Evolutionary conservation across 2,888 invertebrate genomes (phyloP).

Genomic region (Syrphus vitripennis): DNA sequence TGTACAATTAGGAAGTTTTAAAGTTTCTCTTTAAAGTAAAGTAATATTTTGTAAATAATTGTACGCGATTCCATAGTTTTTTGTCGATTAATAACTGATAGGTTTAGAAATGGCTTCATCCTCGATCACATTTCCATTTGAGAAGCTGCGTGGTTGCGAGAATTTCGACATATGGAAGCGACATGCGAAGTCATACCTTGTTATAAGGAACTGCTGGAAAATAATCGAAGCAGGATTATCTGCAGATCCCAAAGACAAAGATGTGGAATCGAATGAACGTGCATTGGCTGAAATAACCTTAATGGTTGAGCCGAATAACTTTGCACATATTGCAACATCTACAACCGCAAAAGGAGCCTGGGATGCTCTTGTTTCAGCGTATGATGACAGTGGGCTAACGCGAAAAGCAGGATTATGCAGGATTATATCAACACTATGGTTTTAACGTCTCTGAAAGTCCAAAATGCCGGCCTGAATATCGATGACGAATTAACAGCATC

Average conservation of each 20-base stretch:
- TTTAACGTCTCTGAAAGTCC: constrained; percentile 58
- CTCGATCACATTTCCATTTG: constrained; percentile 39
- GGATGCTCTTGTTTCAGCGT: constrained; percentile 61
- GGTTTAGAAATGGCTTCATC: constrained; percentile 7
- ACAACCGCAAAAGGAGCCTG: constrained; percentile 67
- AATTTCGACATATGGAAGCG: constrained; percentile 75
- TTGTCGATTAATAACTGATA: constrained; percentile 7
- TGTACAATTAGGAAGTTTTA: not conserved
- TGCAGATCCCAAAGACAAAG: constrained; percentile 27
- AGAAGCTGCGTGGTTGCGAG: constrained; percentile 58
- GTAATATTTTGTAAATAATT: not conserved
- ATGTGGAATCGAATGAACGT: constrained; percentile 44
- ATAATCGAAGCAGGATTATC: constrained; percentile 50
- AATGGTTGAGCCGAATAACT: constrained; percentile 68
- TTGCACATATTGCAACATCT: constrained; percentile 54
- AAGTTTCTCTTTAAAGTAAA: not conserved
- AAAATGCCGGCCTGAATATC: constrained; percentile 60
- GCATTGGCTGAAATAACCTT: constrained; percentile 72
- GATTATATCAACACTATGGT: constrained; percentile 71
- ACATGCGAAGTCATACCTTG: constrained; percentile 61
- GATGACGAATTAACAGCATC: constrained; percentile 63
- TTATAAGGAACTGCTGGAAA: constrained; percentile 58
- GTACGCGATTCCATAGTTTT: not conserved
- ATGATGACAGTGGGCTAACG: constrained; percentile 64
- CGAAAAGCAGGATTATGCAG: constrained; percentile 68